phyloP scores from a whole-genome alignment of 1,140 invertebrate genomes.

The Listronotus bonariensis region DNA sequence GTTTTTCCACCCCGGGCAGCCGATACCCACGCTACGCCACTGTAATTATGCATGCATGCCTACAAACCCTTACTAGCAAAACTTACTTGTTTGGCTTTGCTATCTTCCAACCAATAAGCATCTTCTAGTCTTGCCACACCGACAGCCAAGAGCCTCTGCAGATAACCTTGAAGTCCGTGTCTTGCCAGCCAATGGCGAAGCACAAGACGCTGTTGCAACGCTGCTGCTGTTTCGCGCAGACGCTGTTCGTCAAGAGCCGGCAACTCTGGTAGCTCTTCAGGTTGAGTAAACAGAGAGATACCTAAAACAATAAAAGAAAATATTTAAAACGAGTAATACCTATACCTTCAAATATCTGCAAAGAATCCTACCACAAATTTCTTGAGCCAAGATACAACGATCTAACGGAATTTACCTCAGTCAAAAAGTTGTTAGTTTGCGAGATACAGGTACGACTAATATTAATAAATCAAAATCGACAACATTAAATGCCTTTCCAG shows the following conservation, averaged over 20 bases:
- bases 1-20: too few species aligned
- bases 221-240: constrained; percentile 73
- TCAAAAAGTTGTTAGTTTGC: too few species aligned
- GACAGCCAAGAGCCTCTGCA: constrained; percentile 76
- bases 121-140: constrained; percentile 83
- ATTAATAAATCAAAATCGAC: too few species aligned
- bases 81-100: constrained; percentile 65
- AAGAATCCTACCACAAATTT: too few species aligned
- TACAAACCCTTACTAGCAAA: too few species aligned
- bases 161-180: constrained; percentile 74
- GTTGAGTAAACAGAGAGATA: constrained; percentile 75
- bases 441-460: too few species aligned
- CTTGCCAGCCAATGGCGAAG: constrained; percentile 79
- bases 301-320: constrained; percentile 63
- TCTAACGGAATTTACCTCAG: too few species aligned
- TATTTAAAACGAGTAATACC: constrained; percentile 14
- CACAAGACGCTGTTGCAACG: constrained; percentile 78
- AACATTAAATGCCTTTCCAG: too few species aligned
- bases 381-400: too few species aligned
- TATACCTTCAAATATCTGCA: background rate
- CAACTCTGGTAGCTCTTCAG: constrained; percentile 73
- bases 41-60: too few species aligned
- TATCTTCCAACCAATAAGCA: constrained; percentile 87
- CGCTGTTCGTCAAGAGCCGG: constrained; percentile 79
- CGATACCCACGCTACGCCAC: too few species aligned